These are phyloP conservation scores for Nannospalax galili DNA, from an alignment of 2,113 vertebrate genomes.

Conservation along the genomic window DNA sequence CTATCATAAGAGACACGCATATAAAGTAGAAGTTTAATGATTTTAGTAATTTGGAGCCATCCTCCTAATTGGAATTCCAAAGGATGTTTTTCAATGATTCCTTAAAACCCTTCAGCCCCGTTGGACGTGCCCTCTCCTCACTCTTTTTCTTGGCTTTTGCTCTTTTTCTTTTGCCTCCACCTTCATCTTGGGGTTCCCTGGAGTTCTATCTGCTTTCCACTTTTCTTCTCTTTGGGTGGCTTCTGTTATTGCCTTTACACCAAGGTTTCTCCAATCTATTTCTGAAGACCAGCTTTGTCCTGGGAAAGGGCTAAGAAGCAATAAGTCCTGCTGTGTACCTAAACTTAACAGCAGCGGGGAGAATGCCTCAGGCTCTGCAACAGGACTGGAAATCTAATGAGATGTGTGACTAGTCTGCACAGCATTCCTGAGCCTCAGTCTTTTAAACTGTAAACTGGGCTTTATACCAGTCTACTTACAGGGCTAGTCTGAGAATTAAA, in stretches of 20 bases:
- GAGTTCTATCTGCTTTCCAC: not conserved
- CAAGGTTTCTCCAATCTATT: not conserved
- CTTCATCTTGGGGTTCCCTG: not conserved
- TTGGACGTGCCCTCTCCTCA: not conserved
- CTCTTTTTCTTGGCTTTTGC: not conserved
- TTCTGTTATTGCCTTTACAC: not conserved
- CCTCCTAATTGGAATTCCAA: not conserved
- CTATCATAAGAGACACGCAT: not conserved
- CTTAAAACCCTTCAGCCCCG: not conserved
- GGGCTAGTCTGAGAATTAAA: not conserved
- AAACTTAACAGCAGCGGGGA: not conserved
- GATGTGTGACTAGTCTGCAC: not conserved
- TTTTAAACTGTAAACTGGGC: not conserved
- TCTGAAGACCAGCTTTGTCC: not conserved
- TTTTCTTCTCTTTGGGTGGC: not conserved
- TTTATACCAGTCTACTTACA: not conserved
- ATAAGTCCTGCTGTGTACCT: not conserved
- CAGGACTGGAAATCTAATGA: not conserved
- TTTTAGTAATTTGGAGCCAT: not conserved
- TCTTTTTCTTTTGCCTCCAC: not conserved
- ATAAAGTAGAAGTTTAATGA: not conserved
- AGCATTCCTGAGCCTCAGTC: too few relatives aligned
- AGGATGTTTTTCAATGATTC: not conserved
- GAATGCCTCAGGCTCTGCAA: not conserved
- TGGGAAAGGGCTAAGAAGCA: not conserved